Base-by-base conservation (phyloP, 2,888 invertebrate species). In the Coelinius sp. region DNA sequence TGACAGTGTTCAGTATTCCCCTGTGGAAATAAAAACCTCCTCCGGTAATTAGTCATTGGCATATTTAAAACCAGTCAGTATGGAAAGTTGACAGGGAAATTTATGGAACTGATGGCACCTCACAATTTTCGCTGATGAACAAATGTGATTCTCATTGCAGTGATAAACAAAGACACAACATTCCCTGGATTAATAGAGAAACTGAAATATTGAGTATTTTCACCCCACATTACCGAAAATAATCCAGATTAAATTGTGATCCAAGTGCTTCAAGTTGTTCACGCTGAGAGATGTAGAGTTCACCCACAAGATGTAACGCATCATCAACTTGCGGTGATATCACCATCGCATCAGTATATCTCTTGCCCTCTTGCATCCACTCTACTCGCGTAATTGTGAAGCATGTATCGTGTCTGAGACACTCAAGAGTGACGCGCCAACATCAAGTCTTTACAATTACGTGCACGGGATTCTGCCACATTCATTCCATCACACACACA, bases 361-460 rank as follows among this genome's bases (percentile, higher is more conserved):
- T 22, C 0, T 12, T 41, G n/a, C 38, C 38, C 12, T 41, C 12
- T 22, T 24, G 12, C 5, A 22, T 41, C 41, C 38, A 20, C 62
- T 24, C 31, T 25, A 56, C 12, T 38, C 41, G 12, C 41, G 41
- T 31, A 63, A 22, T 20, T 41, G 35, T 38, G 38, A 63, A 63
- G 62, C 62, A 52, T 67, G 35, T 67, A 67, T 52, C 52, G 52
- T 12, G 52, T 52, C 66, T 52, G 52, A 67, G 35, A 14, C 35
- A 35, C 35, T 65, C 25, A 46, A n/a, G 49, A 35, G 35, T 67
- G 52, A 52, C 66, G 53, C 52, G 52, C 20, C 25, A 27, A 67
- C 66, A 22, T 52, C 52, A 38, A 63, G 38, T 35, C 52, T 14
- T 52, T 67, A 67, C 52, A 52, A 67, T 67, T 67, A 67, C 31